Percentiles rank a stretch among this genome's conserved stretches.
Conservation (phyloP, 2,113 vertebrate genomes). For the Bos javanicus region DNA sequence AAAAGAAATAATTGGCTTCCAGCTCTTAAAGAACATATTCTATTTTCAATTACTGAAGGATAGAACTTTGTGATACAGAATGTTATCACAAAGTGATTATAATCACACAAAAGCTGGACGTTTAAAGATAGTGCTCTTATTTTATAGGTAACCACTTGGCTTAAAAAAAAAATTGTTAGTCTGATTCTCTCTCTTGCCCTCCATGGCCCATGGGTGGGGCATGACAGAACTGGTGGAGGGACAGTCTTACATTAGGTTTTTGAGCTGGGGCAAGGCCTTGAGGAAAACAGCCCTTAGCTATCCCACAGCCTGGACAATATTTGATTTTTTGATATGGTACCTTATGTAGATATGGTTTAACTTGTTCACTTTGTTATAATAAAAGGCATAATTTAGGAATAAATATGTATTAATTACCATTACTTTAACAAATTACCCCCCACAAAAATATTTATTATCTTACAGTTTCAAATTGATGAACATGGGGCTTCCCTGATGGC, state of each 20-base stretch:
- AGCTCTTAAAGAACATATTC: background rate
- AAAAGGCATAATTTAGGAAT: constrained; percentile 9
- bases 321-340: background rate
- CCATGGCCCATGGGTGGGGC: fast-evolving
- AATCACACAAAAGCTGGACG: background rate
- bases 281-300: background rate
- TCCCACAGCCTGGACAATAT: background rate
- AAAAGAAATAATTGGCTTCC: background rate
- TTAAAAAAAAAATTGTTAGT: background rate
- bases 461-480: background rate
- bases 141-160: background rate
- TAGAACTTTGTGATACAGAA: background rate
- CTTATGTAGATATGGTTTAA: background rate
- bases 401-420: background rate
- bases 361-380: background rate
- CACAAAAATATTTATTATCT: background rate
- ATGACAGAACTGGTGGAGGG: background rate
- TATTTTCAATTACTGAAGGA: background rate
- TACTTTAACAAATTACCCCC: background rate
- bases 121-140: background rate
- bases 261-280: background rate
- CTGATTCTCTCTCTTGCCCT: background rate
- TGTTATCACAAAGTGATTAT: background rate
- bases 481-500: background rate
- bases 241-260: background rate